These are phyloP conservation scores for Microdon myrmicae DNA, from an alignment of 2,888 invertebrate genomes.

Conservation along the genomic window DNA sequence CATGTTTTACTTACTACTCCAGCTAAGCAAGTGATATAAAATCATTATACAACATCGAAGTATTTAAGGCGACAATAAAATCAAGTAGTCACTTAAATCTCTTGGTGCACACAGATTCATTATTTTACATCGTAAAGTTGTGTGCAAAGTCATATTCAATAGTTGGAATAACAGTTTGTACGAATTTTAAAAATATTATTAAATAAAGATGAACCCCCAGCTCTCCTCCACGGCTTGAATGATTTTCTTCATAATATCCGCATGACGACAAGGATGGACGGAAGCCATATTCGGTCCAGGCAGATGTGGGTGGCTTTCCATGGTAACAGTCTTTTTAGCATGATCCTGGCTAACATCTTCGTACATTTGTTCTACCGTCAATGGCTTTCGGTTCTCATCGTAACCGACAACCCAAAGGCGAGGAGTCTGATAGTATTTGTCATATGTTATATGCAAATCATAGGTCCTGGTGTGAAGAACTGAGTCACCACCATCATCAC, in stretches of 20 bases:
- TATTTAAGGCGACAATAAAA: too few species aligned
- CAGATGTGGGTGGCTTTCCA: conserved; percentile 98
- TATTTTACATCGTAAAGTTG: conserved; percentile 81
- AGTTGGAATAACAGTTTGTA: conserved; percentile 99
- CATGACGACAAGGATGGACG: conserved; percentile 98
- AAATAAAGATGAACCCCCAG: conserved; percentile 97
- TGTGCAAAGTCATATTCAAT: conserved; percentile 99
- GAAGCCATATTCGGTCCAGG: conserved; percentile 95
- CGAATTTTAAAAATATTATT: conserved; percentile 99
- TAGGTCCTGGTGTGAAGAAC: conserved; percentile 96
- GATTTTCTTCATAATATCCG: conserved; percentile 99
- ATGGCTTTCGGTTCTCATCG: conserved; percentile 90
- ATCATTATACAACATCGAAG: too few species aligned
- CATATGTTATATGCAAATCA: conserved; percentile 98
- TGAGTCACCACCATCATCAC: conserved; percentile 73
- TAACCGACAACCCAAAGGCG: conserved; percentile 97
- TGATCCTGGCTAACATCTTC: conserved; percentile 99
- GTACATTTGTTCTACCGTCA: conserved; percentile 96
- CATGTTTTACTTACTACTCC: too few species aligned
- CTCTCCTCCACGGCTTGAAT: conserved; percentile 97
- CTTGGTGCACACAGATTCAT: too few species aligned
- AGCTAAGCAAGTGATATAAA: too few species aligned
- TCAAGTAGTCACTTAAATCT: too few species aligned
- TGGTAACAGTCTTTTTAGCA: conserved; percentile 99
- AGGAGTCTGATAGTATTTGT: conserved; percentile 99